A percentile compares a stretch with the other conserved stretches of the same genome.
These are phyloP conservation scores for Prionace glauca DNA, from an alignment of 2,797 vertebrate species.

Conservation along the genomic window DNA sequence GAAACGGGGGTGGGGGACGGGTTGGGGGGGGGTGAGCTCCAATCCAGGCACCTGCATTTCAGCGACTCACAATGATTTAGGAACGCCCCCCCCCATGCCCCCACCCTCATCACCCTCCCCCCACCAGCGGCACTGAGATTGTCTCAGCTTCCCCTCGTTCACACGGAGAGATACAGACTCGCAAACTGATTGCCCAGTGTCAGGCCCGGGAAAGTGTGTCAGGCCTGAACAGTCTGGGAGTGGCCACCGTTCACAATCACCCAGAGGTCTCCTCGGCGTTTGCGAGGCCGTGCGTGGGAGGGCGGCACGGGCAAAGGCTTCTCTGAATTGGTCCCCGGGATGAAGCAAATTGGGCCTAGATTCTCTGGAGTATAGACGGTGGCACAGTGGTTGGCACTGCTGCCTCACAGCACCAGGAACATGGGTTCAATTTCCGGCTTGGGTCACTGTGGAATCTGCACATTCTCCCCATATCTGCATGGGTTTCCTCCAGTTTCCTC, in stretches of 20 bases:
- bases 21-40: not conserved
- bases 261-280: not conserved
- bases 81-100: too few relatives aligned
- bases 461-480: too few relatives aligned
- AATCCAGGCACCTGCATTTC: slow-evolving; percentile 18
- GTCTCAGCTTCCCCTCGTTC: not conserved
- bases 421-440: too few relatives aligned
- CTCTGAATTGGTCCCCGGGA: not conserved
- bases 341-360: too few relatives aligned
- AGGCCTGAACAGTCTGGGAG: not conserved
- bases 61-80: not conserved
- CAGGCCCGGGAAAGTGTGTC: not conserved
- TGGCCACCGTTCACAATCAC: not conserved
- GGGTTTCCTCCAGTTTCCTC: too few relatives aligned
- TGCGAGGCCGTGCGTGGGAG: too few relatives aligned
- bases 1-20: too few relatives aligned
- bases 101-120: too few relatives aligned
- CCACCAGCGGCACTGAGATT: not conserved
- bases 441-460: too few relatives aligned
- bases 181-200: slow-evolving; percentile 17
- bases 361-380: not conserved
- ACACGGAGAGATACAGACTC: not conserved
- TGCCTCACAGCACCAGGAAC: too few relatives aligned
- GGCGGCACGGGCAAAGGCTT: not conserved
- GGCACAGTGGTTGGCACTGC: too few relatives aligned